Evolutionary conservation across 2,113 vertebrate genomes (phyloP), one percentile per base, ranked within the genome.

Genomic region (Vulpes vulpes): DNA sequence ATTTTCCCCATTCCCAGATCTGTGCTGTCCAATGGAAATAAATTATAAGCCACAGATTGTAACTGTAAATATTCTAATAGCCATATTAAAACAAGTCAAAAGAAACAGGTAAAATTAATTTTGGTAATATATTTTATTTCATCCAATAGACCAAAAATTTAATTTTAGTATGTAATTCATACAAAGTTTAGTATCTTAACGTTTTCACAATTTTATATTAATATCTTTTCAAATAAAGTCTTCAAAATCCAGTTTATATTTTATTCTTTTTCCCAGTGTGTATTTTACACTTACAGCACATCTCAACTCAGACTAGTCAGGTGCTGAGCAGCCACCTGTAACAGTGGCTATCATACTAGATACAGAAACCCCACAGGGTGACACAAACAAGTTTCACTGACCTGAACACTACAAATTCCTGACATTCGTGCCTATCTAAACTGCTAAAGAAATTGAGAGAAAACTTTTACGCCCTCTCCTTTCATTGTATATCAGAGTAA

Each of bases 391-490:
- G 96, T 96, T 97, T 97, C 97, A 96, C 95, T 97, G 95, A 98
- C 97, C 97, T 83, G 83, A 97, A 95, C 96, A 69, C 97, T 98
- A 97, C 96, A 97, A 97, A 98, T 98, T 98, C 98, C 97, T 98
- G 81, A 96, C 96, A 98, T 98, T 98, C 97, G 98, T 92, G 95
- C 97, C 98, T 27, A 97, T 93, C 91, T 98, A 98, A 98, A 98
- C 98, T 98, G 97, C 95, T 85, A 98, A 95, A 0, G 95, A 96
- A 98, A 98, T 95, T 98, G 98, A 98, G 89, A 98, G 95, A 88
- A 79, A 55, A 19, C n/a, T 22, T 97, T 92, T 96, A 78, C 79
- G 67, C 30, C 53, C 35, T 62, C 11, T 30, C 16, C 38, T 71
- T 74, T 64, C 22, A 73, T 19, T 60, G 43, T 91, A 1, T 20